These are phyloP conservation scores for Vultur gryphus DNA, from an alignment of 2,797 vertebrate species.

Conservation along the genomic window DNA sequence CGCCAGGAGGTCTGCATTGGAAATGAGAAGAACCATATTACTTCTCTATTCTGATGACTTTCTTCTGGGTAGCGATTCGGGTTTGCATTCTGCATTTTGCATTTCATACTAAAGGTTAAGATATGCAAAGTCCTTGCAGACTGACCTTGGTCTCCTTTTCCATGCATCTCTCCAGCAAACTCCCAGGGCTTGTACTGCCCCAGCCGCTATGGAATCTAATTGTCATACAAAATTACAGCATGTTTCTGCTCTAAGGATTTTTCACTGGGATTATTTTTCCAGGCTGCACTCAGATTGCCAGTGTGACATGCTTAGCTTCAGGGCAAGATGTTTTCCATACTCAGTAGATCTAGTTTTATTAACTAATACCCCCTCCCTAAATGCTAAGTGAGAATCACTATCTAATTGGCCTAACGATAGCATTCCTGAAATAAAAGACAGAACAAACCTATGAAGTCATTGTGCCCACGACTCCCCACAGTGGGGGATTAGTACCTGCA, in stretches of 20 bases:
- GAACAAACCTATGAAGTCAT: not conserved
- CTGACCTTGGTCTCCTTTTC: not conserved
- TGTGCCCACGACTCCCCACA: not conserved
- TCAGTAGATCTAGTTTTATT: not conserved
- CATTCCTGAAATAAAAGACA: not conserved
- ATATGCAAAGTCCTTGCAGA: not conserved
- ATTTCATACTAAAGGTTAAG: not conserved
- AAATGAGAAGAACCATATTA: not conserved
- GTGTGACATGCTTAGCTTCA: not conserved
- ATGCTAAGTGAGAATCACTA: not conserved
- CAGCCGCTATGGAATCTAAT: not conserved
- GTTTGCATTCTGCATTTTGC: not conserved
- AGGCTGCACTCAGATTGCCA: not conserved
- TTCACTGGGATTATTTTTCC: not conserved
- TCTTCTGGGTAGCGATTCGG: not conserved
- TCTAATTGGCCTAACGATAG: not conserved
- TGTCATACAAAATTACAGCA: not conserved
- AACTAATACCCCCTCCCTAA: not conserved
- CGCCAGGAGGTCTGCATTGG: constrained; percentile 84
- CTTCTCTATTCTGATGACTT: not conserved
- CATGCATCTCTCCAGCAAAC: not conserved
- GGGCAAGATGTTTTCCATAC: not conserved
- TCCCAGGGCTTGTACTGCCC: not conserved
- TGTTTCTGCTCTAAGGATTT: not conserved
- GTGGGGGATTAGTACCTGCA: not conserved